Evolutionary conservation across 2,888 invertebrate genomes (phyloP), one percentile per base, ranked within the genome.

Genomic region (Hirudinaria manillensis): DNA sequence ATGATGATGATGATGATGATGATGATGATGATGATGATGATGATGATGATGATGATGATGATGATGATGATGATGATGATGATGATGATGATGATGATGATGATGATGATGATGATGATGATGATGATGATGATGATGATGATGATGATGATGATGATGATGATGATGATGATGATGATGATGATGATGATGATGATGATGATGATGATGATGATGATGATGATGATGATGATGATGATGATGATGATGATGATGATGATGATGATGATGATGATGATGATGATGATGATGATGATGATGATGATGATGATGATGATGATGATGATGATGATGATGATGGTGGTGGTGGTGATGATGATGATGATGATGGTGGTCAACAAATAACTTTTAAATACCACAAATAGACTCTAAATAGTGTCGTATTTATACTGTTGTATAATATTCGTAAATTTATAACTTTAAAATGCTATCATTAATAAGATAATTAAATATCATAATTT

Each of bases 11-110:
- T 21, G 74, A 74, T 55, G 68, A 74, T 32, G 71, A 61, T 21
- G 74, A 74, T 38, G 74, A 74, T 29, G 76, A 55, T n/a, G 56
- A 76, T 3, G 73, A 74, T 27, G 71, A 74, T 55, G 76, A 71
- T 13, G 76, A 70, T 13, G 55, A 67, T 24, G 55, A 19, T 19
- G 55, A 55, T 19, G 21, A 21, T 19, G 21, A 55, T 55, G 55
- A 21, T 19, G 55, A 67, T 67, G 67, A 67, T 67, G 67, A 67
- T 67, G 67, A 67, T 67, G 67, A 67, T 67, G 67, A 67, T 67
- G 67, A 67, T 67, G 67, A 67, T 67, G 67, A 67, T 67, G 67
- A 67, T 67, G 67, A 67, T 67, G 67, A 67, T 67, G 67, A 67
- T 67, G 67, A 67, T 67, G 67, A 67, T 67, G 67, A 67, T 67